These are phyloP conservation scores for Rosalia funebris DNA, from an alignment of 2,888 invertebrate genomes.

Conservation along the genomic window DNA sequence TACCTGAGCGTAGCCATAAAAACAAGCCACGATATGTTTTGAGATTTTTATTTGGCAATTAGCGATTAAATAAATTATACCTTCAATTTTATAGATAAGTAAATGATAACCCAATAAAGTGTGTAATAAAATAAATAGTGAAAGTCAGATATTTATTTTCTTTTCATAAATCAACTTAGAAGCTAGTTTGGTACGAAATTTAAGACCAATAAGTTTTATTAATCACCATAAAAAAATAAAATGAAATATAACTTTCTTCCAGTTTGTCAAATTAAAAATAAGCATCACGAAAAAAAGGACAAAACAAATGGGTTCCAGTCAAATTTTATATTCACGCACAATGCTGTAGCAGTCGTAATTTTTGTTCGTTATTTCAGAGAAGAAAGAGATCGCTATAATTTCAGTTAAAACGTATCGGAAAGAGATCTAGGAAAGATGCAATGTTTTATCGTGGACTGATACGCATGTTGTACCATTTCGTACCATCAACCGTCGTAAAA, in stretches of 20 bases:
- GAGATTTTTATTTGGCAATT: too few relatives aligned
- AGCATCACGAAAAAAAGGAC: slow-evolving; percentile 15
- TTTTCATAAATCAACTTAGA: slow-evolving; percentile 41
- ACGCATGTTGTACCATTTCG: slow-evolving; percentile 57
- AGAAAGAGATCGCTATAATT: slow-evolving; percentile 21
- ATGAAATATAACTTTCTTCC: slow-evolving; percentile 5
- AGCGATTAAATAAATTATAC: too few relatives aligned
- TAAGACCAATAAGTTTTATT: slow-evolving; percentile 32
- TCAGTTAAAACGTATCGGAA: slow-evolving; percentile 33
- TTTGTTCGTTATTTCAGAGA: slow-evolving; percentile 7
- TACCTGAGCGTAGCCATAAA: too few relatives aligned
- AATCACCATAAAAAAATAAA: slow-evolving; percentile 14
- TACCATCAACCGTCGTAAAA: slow-evolving; percentile 54
- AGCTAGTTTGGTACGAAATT: slow-evolving; percentile 21
- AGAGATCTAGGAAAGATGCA: slow-evolving; percentile 43
- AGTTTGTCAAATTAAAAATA: slow-evolving; percentile 26
- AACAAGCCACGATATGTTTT: too few relatives aligned
- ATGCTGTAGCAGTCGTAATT: slow-evolving; percentile 5
- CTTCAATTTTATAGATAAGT: slow-evolving; percentile 18
- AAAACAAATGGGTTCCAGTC: slow-evolving; percentile 22
- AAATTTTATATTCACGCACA: slow-evolving; percentile 34
- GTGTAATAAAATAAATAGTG: slow-evolving; percentile 40
- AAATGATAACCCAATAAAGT: slow-evolving; percentile 21
- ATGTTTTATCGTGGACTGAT: slow-evolving; percentile 48
- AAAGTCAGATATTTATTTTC: slow-evolving; percentile 42